Conservation (phyloP, 2,113 vertebrate species). For the Macaca mulatta region DNA sequence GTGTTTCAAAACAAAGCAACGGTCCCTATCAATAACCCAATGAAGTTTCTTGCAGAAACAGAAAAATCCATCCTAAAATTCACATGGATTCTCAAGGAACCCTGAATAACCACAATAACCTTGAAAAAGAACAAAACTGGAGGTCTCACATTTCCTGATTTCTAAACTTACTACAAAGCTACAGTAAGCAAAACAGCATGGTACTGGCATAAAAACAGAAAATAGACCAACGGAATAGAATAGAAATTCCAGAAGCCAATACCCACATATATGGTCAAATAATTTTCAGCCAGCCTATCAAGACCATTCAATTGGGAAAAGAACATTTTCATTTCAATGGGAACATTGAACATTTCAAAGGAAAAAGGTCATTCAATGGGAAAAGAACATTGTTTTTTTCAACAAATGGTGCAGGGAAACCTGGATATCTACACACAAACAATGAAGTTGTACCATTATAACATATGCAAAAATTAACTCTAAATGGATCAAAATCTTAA, state of each 20-base stretch:
- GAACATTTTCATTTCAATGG: too few relatives aligned
- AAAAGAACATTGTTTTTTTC: neutral
- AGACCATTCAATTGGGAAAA: neutral
- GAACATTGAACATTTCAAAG: too few relatives aligned
- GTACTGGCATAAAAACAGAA: neutral
- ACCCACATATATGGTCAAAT: neutral
- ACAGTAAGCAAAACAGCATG: neutral
- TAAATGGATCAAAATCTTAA: neutral
- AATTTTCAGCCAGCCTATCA: neutral
- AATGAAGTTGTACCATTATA: neutral
- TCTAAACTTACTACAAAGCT: neutral
- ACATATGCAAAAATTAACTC: neutral
- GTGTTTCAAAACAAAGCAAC: neutral
- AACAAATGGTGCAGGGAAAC: neutral
- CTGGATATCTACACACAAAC: neutral
- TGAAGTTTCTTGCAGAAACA: neutral
- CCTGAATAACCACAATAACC: neutral
- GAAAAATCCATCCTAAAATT: neutral
- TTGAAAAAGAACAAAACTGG: neutral
- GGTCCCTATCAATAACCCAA: neutral
- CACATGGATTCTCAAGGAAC: neutral
- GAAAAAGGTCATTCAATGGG: neutral
- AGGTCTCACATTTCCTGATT: neutral
- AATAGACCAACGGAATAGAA: neutral
- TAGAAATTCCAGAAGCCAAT: neutral